Evolutionary conservation across 92 coral and sea anemone species (phyloP), one percentile per base, ranked within the genome.

Genomic region (Heliopora coerulea): DNA sequence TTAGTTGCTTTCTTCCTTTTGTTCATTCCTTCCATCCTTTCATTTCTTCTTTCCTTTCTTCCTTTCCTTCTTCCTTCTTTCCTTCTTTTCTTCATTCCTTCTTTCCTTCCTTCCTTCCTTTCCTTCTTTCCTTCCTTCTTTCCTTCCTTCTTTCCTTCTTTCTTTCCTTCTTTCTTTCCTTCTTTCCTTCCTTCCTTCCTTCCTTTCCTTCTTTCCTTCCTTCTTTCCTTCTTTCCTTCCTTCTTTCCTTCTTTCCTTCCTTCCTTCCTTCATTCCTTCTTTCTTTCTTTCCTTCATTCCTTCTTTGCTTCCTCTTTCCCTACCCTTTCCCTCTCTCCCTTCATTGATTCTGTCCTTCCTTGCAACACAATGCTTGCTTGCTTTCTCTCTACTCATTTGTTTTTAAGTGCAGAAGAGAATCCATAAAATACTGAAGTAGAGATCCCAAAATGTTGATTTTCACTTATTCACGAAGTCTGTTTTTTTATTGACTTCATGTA

Each of bases 111-210:
- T n/a, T 18, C 42, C 42, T 37, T 37, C 42, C 58, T 52, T 52
- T 52, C 23, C 27, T 52, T 52, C 23, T 17, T 52, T 52, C 18
- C 58, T 52, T 52, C 23, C 21, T 58, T 32, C 64, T 20, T 18
- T 9, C 39, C 64, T 58, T 58, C 39, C 28, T 58, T 32, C 64
- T 24, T 52, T 52, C 27, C 7, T 52, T 58, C 64, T 9, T 20
- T 32, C n/a, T 28, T 17, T 58, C 20, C 28, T 58, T 32, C 28
- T 8, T 13, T 21, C 17, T 13, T 11, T 34, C n/a, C 32, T 34
- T 14, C 17, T 28, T 58, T 18, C 2, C 39, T 32, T 20, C 28
- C 28, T 58, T 58, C 28, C 19, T 32, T 18, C 1, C 29, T 21
- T 14, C 20, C 15, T 34, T 17, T 34, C 18, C 9, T 17, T 56